Percentiles rank a stretch among this genome's conserved stretches.
These are phyloP conservation scores for Calephelis nemesis DNA, from an alignment of 1,140 invertebrate genomes.

Conservation along the genomic window DNA sequence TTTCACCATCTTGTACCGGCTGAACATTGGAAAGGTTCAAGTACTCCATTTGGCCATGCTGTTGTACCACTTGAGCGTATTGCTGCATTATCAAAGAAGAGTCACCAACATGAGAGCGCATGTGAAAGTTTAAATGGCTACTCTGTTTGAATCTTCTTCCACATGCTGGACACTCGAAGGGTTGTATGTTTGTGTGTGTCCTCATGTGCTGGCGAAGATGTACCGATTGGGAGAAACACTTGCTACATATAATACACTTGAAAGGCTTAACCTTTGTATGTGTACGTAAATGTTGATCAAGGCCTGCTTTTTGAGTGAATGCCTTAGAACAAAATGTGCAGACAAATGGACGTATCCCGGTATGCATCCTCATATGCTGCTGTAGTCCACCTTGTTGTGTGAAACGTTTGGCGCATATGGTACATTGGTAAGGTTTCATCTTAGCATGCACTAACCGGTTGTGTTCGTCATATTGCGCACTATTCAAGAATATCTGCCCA, in stretches of 20 bases:
- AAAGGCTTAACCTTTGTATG: slow-evolving; percentile 84
- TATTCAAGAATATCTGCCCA: slow-evolving; percentile 68
- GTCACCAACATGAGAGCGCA: slow-evolving; percentile 59
- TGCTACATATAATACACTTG: slow-evolving; percentile 85
- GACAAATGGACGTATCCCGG: slow-evolving; percentile 90
- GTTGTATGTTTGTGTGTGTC: slow-evolving; percentile 84
- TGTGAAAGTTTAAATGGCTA: slow-evolving; percentile 75
- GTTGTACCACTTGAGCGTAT: slow-evolving; percentile 35
- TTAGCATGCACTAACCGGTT: slow-evolving; percentile 76
- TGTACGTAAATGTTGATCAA: slow-evolving; percentile 83
- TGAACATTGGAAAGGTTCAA: slow-evolving; percentile 57
- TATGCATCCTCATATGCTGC: slow-evolving; percentile 81
- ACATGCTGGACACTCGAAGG: slow-evolving; percentile 85
- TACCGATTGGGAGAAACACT: slow-evolving; percentile 81
- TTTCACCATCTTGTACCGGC: slow-evolving; percentile 58
- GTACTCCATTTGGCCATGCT: slow-evolving; percentile 46
- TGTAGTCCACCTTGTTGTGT: slow-evolving; percentile 71
- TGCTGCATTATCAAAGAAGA: slow-evolving; percentile 37
- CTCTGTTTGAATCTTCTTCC: slow-evolving; percentile 73
- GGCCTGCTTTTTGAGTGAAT: slow-evolving; percentile 88
- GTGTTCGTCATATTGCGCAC: slow-evolving; percentile 70
- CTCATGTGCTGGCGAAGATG: slow-evolving; percentile 76
- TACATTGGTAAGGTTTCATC: slow-evolving; percentile 68
- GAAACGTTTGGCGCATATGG: slow-evolving; percentile 69
- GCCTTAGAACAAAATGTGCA: slow-evolving; percentile 91